Conservation (phyloP, 2,113 vertebrate genomes). For the Petrocephalus zakoni region DNA sequence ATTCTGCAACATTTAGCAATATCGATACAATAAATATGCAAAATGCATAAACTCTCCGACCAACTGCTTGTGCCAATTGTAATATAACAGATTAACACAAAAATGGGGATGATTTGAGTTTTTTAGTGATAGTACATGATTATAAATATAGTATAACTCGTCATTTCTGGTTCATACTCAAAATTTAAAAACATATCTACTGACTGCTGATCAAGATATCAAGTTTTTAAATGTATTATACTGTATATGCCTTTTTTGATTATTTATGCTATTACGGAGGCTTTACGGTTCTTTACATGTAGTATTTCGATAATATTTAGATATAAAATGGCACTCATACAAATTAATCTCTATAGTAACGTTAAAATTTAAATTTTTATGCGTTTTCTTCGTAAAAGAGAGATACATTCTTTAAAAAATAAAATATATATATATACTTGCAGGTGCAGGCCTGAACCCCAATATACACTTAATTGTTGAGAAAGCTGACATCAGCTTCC, state of each 20-base stretch:
- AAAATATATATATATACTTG: conserved; percentile 49
- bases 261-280: not conserved
- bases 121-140: not conserved
- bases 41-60: not conserved
- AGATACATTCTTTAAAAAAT: conserved; percentile 38
- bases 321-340: no score
- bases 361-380: no score
- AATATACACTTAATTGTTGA: conserved; percentile 65
- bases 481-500: conserved; percentile 84
- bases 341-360: no score
- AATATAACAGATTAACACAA: not conserved
- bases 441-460: conserved; percentile 54
- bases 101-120: not conserved
- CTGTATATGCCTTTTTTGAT: not conserved
- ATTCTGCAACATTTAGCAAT: not conserved
- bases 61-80: not conserved
- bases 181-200: not conserved
- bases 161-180: not conserved
- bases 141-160: not conserved
- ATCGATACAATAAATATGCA: not conserved
- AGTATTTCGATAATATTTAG: no score
- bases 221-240: not conserved
- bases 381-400: not conserved
- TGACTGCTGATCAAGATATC: not conserved
- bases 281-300: no score